These are phyloP conservation scores for Protomyctophum bolini DNA, from an alignment of 2,113 vertebrate genomes.

Conservation along the genomic window DNA sequence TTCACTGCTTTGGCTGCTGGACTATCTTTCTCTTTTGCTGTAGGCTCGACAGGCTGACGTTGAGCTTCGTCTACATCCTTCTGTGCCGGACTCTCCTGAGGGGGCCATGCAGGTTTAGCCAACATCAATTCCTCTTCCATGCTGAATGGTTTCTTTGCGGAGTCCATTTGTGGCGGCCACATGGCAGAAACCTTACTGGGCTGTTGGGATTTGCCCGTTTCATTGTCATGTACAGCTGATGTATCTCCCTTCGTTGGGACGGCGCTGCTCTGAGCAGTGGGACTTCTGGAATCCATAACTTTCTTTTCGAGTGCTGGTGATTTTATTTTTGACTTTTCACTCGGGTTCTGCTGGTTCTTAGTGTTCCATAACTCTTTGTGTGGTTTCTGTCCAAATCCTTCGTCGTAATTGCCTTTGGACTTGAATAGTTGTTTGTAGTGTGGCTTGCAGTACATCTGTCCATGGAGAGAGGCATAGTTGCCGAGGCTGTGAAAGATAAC, in stretches of 20 bases:
- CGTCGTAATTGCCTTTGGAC: constrained; percentile 97
- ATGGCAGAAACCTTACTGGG: constrained; percentile 86
- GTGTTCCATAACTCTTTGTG: constrained; percentile 89
- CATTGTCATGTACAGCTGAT: constrained; percentile 26
- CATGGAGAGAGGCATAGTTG: constrained; percentile 97
- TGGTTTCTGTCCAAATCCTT: constrained; percentile 95
- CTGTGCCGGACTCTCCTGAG: constrained; percentile 65
- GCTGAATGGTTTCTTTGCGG: constrained; percentile 79
- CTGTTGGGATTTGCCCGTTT: constrained; percentile 72
- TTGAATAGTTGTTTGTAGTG: constrained; percentile 98
- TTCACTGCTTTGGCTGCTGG: constrained; percentile 52
- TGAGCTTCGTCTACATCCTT: constrained; percentile 32
- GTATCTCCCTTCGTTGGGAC: constrained; percentile 27
- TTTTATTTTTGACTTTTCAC: constrained; percentile 57
- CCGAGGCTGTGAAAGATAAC: constrained; percentile 83
- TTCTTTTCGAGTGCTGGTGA: constrained; percentile 60
- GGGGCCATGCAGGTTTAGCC: constrained; percentile 89
- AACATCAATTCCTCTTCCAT: constrained; percentile 85
- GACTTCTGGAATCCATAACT: constrained; percentile 35
- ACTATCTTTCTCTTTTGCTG: constrained; percentile 52
- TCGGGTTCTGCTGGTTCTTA: constrained; percentile 74
- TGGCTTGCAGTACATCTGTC: constrained; percentile 96
- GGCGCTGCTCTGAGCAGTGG: constrained; percentile 25
- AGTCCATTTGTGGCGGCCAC: constrained; percentile 90
- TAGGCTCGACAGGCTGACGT: constrained; percentile 31